Conservation (phyloP, 1,140 invertebrate species). For the Drosophila dunni region DNA sequence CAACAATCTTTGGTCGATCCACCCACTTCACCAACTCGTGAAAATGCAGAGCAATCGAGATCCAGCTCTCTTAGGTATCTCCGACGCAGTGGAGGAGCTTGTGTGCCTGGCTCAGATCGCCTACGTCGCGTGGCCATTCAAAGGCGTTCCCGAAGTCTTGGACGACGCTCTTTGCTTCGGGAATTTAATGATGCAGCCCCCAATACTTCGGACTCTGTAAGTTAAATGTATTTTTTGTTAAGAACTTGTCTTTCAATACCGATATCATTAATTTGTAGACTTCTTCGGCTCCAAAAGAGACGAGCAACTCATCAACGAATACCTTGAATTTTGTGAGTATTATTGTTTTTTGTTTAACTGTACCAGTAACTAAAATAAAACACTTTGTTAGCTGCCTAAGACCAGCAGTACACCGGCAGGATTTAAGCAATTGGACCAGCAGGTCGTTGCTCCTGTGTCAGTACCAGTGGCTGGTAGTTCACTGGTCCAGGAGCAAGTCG, state of each 20-base stretch:
- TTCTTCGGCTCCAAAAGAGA: background rate
- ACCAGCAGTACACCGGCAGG: conserved; percentile 51
- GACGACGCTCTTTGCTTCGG: conserved; percentile 54
- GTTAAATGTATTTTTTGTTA: background rate
- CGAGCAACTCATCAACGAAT: background rate
- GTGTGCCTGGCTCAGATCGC: conserved; percentile 55
- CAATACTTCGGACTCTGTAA: conserved; percentile 16
- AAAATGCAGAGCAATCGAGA: background rate
- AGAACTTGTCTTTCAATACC: background rate
- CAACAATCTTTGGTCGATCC: too few relatives aligned
- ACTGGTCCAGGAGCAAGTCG: too few relatives aligned
- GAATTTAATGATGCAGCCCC: conserved; percentile 48
- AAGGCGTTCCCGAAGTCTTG: conserved; percentile 56
- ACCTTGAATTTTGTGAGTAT: conserved; percentile 42
- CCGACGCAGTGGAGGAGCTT: conserved; percentile 26
- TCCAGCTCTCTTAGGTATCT: background rate
- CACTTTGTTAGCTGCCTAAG: conserved; percentile 28
- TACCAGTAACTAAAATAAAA: background rate
- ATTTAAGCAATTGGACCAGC: background rate
- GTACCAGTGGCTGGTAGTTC: background rate
- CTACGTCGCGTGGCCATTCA: conserved; percentile 63
- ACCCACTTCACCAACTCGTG: background rate
- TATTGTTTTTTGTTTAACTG: background rate
- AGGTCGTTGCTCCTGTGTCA: background rate
- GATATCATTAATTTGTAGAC: background rate